Percentiles rank a stretch among this genome's conserved stretches.
phyloP scores from a whole-genome alignment of 2,888 invertebrate genomes.

The Cartodere bifasciata region DNA sequence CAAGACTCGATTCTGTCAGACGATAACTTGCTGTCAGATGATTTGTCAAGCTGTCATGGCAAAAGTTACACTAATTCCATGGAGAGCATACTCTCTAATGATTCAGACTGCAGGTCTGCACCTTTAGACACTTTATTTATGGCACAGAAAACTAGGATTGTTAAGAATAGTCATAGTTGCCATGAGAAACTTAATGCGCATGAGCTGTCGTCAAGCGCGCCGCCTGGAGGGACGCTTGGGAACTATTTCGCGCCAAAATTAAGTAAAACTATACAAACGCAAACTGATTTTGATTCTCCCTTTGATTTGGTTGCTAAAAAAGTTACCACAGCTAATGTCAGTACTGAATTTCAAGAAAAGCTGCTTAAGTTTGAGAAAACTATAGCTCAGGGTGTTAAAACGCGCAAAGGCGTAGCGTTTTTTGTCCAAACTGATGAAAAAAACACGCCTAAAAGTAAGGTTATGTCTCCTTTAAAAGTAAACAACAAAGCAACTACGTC shows the following conservation, averaged over 20 bases:
- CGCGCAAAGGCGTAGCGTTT: slow-evolving; percentile 28
- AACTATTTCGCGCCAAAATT: no score
- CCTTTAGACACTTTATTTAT: slow-evolving; percentile 61
- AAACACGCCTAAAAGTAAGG: slow-evolving; percentile 20
- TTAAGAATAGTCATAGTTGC: slow-evolving; percentile 8
- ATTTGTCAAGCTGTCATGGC: slow-evolving; percentile 32
- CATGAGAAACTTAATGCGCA: no score
- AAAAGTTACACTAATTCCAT: slow-evolving; percentile 63
- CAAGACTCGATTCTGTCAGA: slow-evolving; percentile 70
- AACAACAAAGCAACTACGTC: slow-evolving; percentile 10
- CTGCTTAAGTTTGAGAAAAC: slow-evolving; percentile 31
- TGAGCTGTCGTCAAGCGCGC: no score
- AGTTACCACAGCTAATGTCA: slow-evolving; percentile 20
- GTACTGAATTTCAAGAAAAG: slow-evolving; percentile 32
- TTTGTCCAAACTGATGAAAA: slow-evolving; percentile 25
- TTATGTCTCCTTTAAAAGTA: slow-evolving; percentile 10
- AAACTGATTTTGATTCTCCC: slow-evolving; percentile 31
- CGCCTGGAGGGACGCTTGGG: no score
- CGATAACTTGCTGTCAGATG: slow-evolving; percentile 38
- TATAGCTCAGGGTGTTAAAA: slow-evolving; percentile 18
- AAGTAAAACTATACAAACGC: slow-evolving; percentile 30
- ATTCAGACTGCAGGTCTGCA: slow-evolving; percentile 65
- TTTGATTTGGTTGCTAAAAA: slow-evolving; percentile 27
- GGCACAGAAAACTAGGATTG: slow-evolving; percentile 30
- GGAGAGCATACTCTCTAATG: slow-evolving; percentile 70